Base-by-base conservation (phyloP, 2,888 invertebrate species). In the Schizotus pectinicornis region DNA sequence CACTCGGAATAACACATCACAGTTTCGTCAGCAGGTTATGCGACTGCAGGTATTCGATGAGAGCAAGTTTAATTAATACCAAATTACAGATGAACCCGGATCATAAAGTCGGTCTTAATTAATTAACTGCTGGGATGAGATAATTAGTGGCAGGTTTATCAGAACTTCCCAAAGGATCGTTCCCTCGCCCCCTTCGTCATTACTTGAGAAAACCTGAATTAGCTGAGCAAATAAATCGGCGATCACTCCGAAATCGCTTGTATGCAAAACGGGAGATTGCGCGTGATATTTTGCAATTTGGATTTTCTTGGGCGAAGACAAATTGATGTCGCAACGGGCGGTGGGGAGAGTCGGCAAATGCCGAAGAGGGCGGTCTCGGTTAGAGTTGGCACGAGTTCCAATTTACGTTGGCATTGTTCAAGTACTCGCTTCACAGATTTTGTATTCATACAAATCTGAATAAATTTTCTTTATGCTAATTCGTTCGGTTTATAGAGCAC, bases 401-500 rank as follows among this genome's bases (percentile, higher is more conserved):
- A 73, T 72, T 72, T 72, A 58, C 69, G 59, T 65, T 64, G 63
- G 65, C 68, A 72, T 73, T 74, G 73, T 73, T 72, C 72, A 68
- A 70, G 60, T 62, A 59, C 64, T 65, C 66, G 67, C 65, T 64
- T 62, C 67, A 65, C 57, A 61, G 63, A 68, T 70, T 71, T 67
- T 60, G 64, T 65, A 70, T 72, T 72, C 69, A 67, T 67, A 68
- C 59, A 67, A 71, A 72, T 71, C 68, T 67, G 71, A 73, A 73
- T 72, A 72, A 73, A 73, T 71, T 71, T 71, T 67, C 68, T 67
- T 67, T 69, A 71, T 73, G 72, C 71, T 73, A 72, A 73, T 73
- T 70, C 22, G 22, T 22, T 22, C 22, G 5, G 22, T 22, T 22
- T 22, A 22, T 22, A 22, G 22, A 22, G 5, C 22, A 22, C 22